Conservation (phyloP, 1,140 invertebrate genomes). For the Leucophenga varia region DNA sequence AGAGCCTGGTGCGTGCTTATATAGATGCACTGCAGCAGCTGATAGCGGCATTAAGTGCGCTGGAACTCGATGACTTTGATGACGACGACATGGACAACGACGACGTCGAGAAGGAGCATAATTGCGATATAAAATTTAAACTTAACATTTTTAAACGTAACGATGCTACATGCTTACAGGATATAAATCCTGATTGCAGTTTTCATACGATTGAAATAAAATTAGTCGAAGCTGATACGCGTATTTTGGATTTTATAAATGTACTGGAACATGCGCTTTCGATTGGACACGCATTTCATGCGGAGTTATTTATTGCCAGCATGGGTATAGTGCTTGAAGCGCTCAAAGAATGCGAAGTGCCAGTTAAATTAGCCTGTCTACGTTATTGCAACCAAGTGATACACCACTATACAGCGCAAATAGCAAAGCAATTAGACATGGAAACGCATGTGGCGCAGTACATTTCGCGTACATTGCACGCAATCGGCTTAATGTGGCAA, state of each 20-base stretch:
- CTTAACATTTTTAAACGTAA: conserved; percentile 22
- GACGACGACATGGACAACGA: conserved; percentile 17
- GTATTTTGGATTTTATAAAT: conserved; percentile 25
- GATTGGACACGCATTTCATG: conserved; percentile 33
- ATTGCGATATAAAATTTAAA: not conserved
- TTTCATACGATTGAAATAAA: conserved; percentile 24
- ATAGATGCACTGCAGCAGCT: conserved; percentile 28
- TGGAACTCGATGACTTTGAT: conserved; percentile 18
- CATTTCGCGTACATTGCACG: conserved; percentile 24
- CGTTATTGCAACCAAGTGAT: conserved; percentile 36
- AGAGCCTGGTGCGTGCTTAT: conserved; percentile 29
- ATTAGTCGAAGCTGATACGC: conserved; percentile 22
- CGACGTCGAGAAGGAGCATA: not conserved
- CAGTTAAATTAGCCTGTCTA: conserved; percentile 31
- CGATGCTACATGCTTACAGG: conserved; percentile 25
- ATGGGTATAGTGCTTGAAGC: conserved; percentile 30
- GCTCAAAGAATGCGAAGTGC: conserved; percentile 37
- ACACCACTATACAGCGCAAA: conserved; percentile 19
- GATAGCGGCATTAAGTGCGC: conserved; percentile 2
- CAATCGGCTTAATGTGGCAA: conserved; percentile 31
- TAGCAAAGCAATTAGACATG: conserved; percentile 14
- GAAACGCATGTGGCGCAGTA: conserved; percentile 19
- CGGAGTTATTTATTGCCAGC: conserved; percentile 26
- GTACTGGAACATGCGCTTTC: conserved; percentile 30
- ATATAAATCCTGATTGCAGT: conserved; percentile 32